phyloP scores from a whole-genome alignment of 2,113 vertebrate species.

The Vidua macroura region DNA sequence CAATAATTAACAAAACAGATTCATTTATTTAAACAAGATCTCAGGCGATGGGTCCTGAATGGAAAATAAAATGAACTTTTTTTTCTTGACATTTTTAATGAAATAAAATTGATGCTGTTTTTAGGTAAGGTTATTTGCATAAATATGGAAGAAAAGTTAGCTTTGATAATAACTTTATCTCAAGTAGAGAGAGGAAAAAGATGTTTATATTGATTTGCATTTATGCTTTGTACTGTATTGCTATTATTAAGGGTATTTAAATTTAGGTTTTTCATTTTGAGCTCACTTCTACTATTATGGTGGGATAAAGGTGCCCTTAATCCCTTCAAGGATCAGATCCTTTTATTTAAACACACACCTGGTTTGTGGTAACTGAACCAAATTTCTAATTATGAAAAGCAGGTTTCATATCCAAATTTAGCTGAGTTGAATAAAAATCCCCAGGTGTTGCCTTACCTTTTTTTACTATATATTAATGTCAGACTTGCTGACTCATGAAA shows the following conservation, averaged over 20 bases:
- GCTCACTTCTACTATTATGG: neutral
- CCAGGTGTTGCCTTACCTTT: neutral
- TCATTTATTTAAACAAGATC: neutral
- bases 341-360: conserved; percentile 8
- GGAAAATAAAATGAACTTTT: neutral
- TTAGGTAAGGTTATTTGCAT: conserved; percentile 43
- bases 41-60: neutral
- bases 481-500: conserved; percentile 49
- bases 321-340: neutral
- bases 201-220: neutral
- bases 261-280: neutral
- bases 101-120: neutral
- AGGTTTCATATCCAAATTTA: conserved; percentile 35
- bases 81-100: neutral
- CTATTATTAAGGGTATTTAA: neutral
- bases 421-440: neutral
- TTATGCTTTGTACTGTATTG: neutral
- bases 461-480: conserved; percentile 11
- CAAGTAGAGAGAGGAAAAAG: neutral
- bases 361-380: neutral
- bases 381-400: conserved; percentile 23
- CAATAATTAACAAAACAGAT: conserved; percentile 44
- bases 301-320: neutral
- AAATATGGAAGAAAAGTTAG: conserved; percentile 29
- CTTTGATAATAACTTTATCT: conserved; percentile 1